Base-by-base conservation (phyloP, 2,797 vertebrate genomes). In the Pantherophis vulpinus region DNA sequence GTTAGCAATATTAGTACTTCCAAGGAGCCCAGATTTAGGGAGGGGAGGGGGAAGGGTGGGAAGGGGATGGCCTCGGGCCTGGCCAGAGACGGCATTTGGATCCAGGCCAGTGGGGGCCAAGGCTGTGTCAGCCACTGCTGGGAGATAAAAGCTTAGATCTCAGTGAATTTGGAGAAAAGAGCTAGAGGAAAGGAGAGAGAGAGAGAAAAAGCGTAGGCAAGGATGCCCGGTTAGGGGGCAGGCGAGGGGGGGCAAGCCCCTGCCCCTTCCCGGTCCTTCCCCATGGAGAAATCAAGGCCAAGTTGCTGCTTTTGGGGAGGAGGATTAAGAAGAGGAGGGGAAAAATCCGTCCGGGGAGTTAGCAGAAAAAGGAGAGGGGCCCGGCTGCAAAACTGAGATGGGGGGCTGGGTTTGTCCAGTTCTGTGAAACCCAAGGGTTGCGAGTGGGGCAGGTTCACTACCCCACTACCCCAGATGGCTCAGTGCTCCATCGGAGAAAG, bases 1-100 rank as follows among this genome's bases (percentile, higher is more conserved):
- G 91, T 91, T 92, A 92, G 97, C 97, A 37, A 92, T 94, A 96
- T 97, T 97, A 97, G 97, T 97, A 97, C 88, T 61, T 95, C 96
- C 94, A 91, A 89, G 59, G 94, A 54, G 54, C 29, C 25, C 89
- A 88, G 91, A 61, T 91, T 37, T 79, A 59, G 88, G 47, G 27
- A 63, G 27, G 58, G 91, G 42, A 5, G 29, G 32, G n/a, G 47
- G 7, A 7, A 29, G 51, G 27, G 5, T 63, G 60, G 51, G 51
- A 1, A 9, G 60, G 42, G 32, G 42, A 18, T 9, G 87, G 37
- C 23, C 6, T 18, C 25, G 88, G 91, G 55, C 61, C 61, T 66
- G 11, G 42, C 91, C 18, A n/a, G 88, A 79, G 7, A 8, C 1
- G 58, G 61, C 70, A 29, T 86, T 14, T 5, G 59, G 51, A 27